These are phyloP conservation scores for Pristionchus fissidentatus DNA, from an alignment of 2,888 invertebrate species.

Conservation along the genomic window DNA sequence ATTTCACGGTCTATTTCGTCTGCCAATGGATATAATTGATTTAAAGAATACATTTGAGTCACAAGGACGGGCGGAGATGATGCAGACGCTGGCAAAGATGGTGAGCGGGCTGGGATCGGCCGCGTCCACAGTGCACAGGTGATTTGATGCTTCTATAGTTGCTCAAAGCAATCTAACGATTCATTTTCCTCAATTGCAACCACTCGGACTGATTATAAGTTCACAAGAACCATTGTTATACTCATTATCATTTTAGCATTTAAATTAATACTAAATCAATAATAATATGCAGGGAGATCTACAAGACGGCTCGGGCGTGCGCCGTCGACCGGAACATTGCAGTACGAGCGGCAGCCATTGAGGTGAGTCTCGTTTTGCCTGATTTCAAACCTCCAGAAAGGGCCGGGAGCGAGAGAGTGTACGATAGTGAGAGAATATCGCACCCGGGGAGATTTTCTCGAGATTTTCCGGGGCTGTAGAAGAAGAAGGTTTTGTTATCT, in stretches of 20 bases:
- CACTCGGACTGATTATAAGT: not conserved
- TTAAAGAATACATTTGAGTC: conserved; percentile 82
- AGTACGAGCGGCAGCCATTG: conserved; percentile 92
- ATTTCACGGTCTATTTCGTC: not conserved
- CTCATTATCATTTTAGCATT: too few relatives aligned
- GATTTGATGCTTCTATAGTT: conserved; percentile 76
- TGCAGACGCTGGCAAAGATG: conserved; percentile 95
- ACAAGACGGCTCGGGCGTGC: conserved; percentile 89
- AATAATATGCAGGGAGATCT: conserved; percentile 79
- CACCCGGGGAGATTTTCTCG: too few relatives aligned
- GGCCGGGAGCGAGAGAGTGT: too few relatives aligned
- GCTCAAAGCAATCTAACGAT: not conserved
- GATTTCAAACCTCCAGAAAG: too few relatives aligned
- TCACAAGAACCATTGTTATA: not conserved
- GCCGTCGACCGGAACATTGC: conserved; percentile 92
- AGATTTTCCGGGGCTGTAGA: too few relatives aligned
- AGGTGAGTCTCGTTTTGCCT: too few relatives aligned
- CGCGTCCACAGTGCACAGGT: conserved; percentile 87
- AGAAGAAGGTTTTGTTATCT: too few relatives aligned
- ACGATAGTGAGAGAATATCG: too few relatives aligned
- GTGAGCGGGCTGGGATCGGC: conserved; percentile 93
- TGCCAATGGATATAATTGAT: too few relatives aligned
- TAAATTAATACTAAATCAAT: too few relatives aligned
- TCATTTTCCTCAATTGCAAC: not conserved
- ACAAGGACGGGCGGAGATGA: conserved; percentile 94